Conservation (phyloP, 2,797 vertebrate species). For the Arrhamphus sclerolepis region DNA sequence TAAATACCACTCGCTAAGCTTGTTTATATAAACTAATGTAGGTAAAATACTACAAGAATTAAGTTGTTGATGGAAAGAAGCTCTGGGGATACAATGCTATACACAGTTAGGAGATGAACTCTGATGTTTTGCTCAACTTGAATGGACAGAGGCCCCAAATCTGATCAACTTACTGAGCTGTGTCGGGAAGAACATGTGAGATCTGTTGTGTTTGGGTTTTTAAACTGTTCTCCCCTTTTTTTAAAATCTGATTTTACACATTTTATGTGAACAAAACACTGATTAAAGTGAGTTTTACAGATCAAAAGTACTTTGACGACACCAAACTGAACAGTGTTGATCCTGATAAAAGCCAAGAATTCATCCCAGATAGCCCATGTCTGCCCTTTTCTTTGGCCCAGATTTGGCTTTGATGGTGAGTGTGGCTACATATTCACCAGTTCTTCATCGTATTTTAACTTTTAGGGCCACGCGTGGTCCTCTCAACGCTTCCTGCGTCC, state of each 20-base stretch:
- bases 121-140: conserved; percentile 60
- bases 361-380: too few relatives aligned
- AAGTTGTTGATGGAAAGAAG: conserved; percentile 63
- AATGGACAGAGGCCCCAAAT: conserved; percentile 44
- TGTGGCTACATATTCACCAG: too few relatives aligned
- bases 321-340: too few relatives aligned
- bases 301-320: too few relatives aligned
- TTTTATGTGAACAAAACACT: too few relatives aligned
- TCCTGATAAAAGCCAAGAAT: too few relatives aligned
- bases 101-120: conserved; percentile 77
- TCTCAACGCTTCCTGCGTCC: too few relatives aligned
- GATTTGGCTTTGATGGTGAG: too few relatives aligned
- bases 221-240: not conserved
- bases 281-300: too few relatives aligned
- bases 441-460: too few relatives aligned
- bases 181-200: conserved; percentile 10
- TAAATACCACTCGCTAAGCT: conserved; percentile 85
- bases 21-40: conserved; percentile 79
- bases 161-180: conserved; percentile 34
- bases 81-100: conserved; percentile 75
- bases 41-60: conserved; percentile 74
- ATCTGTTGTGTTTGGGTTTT: conserved; percentile 2
- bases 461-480: too few relatives aligned
- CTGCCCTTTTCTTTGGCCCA: too few relatives aligned
- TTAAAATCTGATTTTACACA: conserved; percentile 7